Conservation (phyloP, 2,888 invertebrate species). For the Apamea crenata region DNA sequence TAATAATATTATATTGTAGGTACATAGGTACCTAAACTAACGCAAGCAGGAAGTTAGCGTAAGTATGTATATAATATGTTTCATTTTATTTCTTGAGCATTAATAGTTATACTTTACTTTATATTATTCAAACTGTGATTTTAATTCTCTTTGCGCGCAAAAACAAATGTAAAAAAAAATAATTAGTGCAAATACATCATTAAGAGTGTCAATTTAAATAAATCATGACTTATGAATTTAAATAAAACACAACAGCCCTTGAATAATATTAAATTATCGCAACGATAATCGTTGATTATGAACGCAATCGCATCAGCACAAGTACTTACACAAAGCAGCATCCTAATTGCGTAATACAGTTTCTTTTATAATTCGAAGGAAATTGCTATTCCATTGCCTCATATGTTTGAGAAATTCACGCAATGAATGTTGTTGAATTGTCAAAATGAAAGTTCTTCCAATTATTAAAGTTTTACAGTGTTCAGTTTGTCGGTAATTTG, state of each 20-base stretch:
- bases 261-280: neutral
- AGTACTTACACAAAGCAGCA: neutral
- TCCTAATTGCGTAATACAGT: neutral
- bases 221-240: neutral
- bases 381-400: too few species aligned
- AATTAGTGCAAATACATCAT: neutral
- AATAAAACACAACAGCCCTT: too few species aligned
- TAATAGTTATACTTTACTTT: neutral
- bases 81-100: neutral
- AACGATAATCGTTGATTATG: neutral
- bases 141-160: neutral
- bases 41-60: neutral
- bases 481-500: too few species aligned
- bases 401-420: too few species aligned
- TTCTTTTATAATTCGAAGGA: neutral
- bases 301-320: neutral
- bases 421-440: too few species aligned
- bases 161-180: too few species aligned
- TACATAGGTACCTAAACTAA: neutral
- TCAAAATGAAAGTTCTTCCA: too few species aligned
- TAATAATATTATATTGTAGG: neutral
- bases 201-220: neutral
- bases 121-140: neutral
- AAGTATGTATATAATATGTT: neutral
- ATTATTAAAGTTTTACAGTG: too few species aligned